These are phyloP conservation scores for Sphyrna mokarran DNA, from an alignment of 2,113 vertebrate genomes.

Conservation along the genomic window DNA sequence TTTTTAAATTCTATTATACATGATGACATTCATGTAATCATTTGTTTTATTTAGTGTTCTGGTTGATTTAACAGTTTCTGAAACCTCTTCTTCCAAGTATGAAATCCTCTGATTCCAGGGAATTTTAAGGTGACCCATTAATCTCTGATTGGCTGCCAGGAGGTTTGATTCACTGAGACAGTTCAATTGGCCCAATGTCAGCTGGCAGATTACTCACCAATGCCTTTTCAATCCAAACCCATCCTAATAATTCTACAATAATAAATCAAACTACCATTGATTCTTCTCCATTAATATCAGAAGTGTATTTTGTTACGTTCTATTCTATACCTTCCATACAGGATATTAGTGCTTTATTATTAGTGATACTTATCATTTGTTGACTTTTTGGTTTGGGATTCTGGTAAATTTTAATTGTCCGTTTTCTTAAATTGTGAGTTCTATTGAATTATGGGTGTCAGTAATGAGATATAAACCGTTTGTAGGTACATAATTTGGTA, in stretches of 20 bases:
- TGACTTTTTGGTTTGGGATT: neutral
- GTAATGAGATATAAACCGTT: neutral
- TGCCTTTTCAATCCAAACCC: neutral
- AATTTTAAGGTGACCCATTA: neutral
- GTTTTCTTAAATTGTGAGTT: neutral
- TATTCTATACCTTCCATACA: neutral
- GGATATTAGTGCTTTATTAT: neutral
- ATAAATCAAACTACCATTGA: neutral
- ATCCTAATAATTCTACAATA: neutral
- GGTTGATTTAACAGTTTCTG: conserved; percentile 1
- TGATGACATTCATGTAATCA: neutral
- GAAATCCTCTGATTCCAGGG: conserved; percentile 20
- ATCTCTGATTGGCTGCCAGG: neutral
- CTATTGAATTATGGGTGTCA: neutral
- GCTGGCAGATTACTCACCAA: neutral
- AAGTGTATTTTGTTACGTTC: neutral
- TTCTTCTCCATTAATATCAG: neutral
- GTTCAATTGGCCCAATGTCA: neutral
- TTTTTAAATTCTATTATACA: neutral
- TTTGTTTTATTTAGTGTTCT: neutral
- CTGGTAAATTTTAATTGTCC: neutral
- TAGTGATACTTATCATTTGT: neutral
- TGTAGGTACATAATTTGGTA: neutral
- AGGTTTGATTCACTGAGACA: conserved; percentile 10
- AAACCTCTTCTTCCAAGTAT: neutral